phyloP scores from a whole-genome alignment of 2,797 vertebrate species.

The Choloepus didactylus region DNA sequence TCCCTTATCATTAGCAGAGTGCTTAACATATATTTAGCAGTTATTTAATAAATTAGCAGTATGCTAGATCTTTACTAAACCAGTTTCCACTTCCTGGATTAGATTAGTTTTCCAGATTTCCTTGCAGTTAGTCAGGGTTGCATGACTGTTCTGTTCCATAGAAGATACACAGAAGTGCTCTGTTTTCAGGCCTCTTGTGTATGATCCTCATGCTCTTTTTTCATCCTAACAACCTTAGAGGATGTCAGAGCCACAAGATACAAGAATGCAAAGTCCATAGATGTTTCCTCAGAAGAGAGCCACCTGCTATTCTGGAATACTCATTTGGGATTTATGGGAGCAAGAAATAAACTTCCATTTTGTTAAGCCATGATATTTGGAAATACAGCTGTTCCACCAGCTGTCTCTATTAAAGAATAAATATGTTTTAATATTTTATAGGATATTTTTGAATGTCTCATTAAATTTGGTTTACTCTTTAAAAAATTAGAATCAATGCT shows the following conservation, averaged over 20 bases:
- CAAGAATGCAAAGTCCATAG: not conserved
- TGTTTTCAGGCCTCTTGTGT: not conserved
- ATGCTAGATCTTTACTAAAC: not conserved
- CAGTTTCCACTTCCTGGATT: not conserved
- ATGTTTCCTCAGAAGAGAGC: not conserved
- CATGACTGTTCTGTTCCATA: not conserved
- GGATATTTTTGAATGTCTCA: not conserved
- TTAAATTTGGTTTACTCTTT: not conserved
- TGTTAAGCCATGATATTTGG: not conserved
- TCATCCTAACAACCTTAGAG: not conserved
- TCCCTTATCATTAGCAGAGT: not conserved
- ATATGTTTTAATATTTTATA: not conserved
- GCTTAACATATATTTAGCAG: not conserved
- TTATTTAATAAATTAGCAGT: not conserved
- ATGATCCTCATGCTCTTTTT: not conserved
- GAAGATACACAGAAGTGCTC: not conserved
- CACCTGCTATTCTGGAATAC: not conserved
- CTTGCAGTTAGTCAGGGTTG: not conserved
- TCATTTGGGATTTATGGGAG: not conserved
- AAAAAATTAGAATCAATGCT: not conserved
- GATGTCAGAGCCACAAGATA: not conserved
- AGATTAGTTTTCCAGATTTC: not conserved
- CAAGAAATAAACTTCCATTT: not conserved
- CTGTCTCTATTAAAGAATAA: not conserved
- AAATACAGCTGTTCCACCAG: not conserved